Percentiles rank a stretch among this genome's conserved stretches.
Conservation (phyloP, 2,797 vertebrate species). For the Micropoecilia bifurca region DNA sequence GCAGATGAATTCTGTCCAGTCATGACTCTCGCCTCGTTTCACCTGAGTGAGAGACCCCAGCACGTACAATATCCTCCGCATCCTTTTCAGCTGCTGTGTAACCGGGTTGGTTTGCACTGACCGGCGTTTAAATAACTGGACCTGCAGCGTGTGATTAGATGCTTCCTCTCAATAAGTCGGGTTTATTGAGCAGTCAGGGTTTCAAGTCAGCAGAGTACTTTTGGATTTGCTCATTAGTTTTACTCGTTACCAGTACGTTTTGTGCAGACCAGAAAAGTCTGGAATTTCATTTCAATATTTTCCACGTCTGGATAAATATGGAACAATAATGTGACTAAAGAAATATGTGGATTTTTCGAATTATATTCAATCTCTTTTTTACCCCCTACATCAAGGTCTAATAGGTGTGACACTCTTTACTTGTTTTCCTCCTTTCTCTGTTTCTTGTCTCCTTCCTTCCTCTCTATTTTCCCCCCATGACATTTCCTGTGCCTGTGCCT, state of each 20-base stretch:
- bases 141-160: conserved; percentile 27
- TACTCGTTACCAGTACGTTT: neutral
- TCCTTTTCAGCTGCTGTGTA: conserved; percentile 30
- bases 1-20: conserved; percentile 52
- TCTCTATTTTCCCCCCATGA: neutral
- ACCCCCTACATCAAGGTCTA: neutral
- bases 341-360: neutral
- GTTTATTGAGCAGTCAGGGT: neutral
- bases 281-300: neutral
- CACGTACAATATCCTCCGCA: conserved; percentile 34
- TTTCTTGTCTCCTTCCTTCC: neutral
- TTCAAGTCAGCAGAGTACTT: conserved; percentile 1
- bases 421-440: neutral
- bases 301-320: neutral
- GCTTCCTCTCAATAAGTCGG: conserved; percentile 9
- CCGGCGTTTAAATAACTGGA: conserved; percentile 27
- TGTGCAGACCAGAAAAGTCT: neutral
- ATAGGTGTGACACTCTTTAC: neutral
- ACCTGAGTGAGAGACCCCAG: conserved; percentile 25
- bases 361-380: neutral
- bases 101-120: conserved; percentile 5
- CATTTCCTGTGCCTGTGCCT: neutral
- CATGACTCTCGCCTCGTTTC: conserved; percentile 33
- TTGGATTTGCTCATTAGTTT: neutral
- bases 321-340: neutral